Percentiles rank a stretch among this genome's conserved stretches.
These are phyloP conservation scores for Gasterosteus nipponicus DNA, from an alignment of 2,113 vertebrate genomes.

Conservation along the genomic window DNA sequence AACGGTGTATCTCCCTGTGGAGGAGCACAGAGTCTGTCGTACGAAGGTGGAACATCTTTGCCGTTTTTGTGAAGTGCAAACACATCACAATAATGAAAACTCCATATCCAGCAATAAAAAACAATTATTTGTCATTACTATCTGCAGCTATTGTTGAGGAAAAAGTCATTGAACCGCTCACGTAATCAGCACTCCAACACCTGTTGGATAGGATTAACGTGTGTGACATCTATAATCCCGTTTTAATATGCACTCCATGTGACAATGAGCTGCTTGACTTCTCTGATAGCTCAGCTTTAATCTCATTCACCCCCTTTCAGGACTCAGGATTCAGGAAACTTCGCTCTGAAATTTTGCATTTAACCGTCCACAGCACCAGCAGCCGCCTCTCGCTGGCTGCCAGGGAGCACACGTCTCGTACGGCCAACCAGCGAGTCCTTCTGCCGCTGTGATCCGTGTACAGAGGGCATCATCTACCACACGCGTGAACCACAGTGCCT, in stretches of 20 bases:
- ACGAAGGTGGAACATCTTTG: too few species aligned
- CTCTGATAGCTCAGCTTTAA: slow-evolving; percentile 60
- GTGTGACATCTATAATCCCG: slow-evolving; percentile 52
- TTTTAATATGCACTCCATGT: slow-evolving; percentile 69
- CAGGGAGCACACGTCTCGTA: slow-evolving; percentile 30
- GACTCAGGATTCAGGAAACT: slow-evolving; percentile 20
- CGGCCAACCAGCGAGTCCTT: slow-evolving; percentile 32
- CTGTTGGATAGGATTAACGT: slow-evolving; percentile 68
- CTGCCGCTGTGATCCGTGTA: slow-evolving; percentile 36
- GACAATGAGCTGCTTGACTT: slow-evolving; percentile 70
- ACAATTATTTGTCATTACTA: slow-evolving; percentile 7
- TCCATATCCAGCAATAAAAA: slow-evolving; percentile 5
- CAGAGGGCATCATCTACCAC: slow-evolving; percentile 26
- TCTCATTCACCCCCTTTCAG: slow-evolving; percentile 50
- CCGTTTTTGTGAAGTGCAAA: neutral
- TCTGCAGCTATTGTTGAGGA: slow-evolving; percentile 30
- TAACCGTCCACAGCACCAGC: slow-evolving; percentile 1
- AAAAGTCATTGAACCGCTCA: slow-evolving; percentile 32
- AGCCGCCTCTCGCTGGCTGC: slow-evolving; percentile 25
- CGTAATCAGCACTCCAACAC: slow-evolving; percentile 64
- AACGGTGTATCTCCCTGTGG: too few species aligned
- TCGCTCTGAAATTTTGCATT: slow-evolving; percentile 34
- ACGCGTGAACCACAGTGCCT: neutral
- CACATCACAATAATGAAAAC: neutral
- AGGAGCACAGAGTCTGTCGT: too few species aligned